Evolutionary conservation across 2,797 vertebrate genomes (phyloP).

Genomic region (Phoebastria nigripes): DNA sequence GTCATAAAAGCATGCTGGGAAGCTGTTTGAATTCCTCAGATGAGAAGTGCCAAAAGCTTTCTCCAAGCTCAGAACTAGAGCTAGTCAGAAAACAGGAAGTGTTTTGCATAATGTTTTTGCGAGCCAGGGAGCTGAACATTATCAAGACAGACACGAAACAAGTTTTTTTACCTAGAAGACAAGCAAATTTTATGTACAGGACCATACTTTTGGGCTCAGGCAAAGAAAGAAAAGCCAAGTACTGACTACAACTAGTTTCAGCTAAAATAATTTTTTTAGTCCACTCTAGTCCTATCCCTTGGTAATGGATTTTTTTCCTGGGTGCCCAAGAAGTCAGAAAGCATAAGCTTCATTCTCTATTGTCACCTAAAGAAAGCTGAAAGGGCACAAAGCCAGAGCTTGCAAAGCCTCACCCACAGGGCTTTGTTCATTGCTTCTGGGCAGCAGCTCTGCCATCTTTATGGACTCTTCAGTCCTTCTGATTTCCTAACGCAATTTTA

Average conservation of each 20-base stretch:
- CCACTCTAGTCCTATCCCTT: background rate
- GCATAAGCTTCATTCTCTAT: background rate
- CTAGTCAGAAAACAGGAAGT: constrained; percentile 55
- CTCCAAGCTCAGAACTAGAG: constrained; percentile 29
- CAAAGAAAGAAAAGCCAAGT: background rate
- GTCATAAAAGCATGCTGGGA: constrained; percentile 27
- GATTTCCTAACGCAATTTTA: background rate
- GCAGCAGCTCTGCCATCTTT: background rate
- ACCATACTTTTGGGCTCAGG: background rate
- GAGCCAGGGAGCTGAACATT: constrained; percentile 25
- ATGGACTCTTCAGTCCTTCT: background rate
- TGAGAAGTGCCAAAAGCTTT: constrained; percentile 35
- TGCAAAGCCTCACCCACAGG: background rate
- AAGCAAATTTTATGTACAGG: background rate
- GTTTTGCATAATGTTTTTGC: constrained; percentile 19
- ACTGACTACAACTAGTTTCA: background rate
- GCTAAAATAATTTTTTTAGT: background rate
- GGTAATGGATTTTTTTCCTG: background rate
- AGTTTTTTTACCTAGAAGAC: background rate
- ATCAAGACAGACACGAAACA: background rate
- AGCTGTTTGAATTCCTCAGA: constrained; percentile 15
- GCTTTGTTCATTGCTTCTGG: background rate
- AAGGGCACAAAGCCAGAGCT: background rate
- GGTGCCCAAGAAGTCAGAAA: background rate
- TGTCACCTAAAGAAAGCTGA: background rate